Base-by-base conservation (phyloP, 2,797 vertebrate species). In the Capromys pilorides region DNA sequence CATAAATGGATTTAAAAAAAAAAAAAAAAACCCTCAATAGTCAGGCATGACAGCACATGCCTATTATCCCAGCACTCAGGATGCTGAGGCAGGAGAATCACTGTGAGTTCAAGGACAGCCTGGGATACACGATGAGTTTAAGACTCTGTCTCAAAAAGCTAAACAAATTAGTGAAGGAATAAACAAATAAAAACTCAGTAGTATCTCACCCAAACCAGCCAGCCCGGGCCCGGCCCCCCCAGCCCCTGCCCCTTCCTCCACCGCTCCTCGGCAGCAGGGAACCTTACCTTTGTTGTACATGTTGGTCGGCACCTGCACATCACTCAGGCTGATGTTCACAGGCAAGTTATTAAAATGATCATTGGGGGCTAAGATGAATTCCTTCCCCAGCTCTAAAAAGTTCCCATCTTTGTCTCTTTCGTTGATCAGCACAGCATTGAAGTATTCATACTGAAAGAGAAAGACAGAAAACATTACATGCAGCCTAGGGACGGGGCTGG, bases 261-360 rank as follows among this genome's bases (percentile, higher is more conserved):
- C 18, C 19, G 11, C 57, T 11, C 2, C 83, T 16, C 5, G 57
- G 51, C 0, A 5, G 19, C 71, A 26, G 19, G 13, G 11, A 45
- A 73, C 89, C 98, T 93, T 98, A 99, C 99, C 99, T 98, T 99
- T 99, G 97, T 99, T 99, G 98, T 99, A 99, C 99, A 99, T 99
- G 98, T 99, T 99, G 49, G 99, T 99, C 95, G 99, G 99, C 67
- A 99, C 99, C 98, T 99, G 99, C 89, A 99, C 99, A 9, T 99
- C 99, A 69, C 99, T 99, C 97, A 99, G 98, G 81, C 99, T 99
- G 95, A 99, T 98, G 97, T 99, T 99, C 96, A 99, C 99, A 14
- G 99, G 99, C 96, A 99, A 97, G 96, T 99, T 99, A 98, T 99
- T 99, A 97, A 99, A 99, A 98, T 99, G 99, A 96, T 99, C 99